Evolutionary conservation across 2,888 invertebrate genomes (phyloP).

Genomic region (Nebria brevicollis): DNA sequence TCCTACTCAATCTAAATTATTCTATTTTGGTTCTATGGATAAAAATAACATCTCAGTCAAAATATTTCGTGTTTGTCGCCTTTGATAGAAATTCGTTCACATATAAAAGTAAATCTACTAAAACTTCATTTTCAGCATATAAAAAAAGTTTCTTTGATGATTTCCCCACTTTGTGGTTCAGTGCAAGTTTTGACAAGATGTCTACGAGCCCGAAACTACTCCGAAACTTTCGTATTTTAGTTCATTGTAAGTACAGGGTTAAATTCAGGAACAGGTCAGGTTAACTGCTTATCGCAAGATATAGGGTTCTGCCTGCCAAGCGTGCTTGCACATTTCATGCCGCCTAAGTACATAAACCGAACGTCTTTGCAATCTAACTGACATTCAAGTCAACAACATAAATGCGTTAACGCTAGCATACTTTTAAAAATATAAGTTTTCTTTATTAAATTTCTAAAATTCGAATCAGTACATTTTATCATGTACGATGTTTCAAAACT

Average conservation of each 20-base stretch:
- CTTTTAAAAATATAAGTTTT: background rate
- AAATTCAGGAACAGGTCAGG: constrained; percentile 9
- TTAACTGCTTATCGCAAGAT: constrained; percentile 14
- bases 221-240: constrained; percentile 31
- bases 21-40: background rate
- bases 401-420: background rate
- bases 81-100: background rate
- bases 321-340: constrained; percentile 4
- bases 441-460: background rate
- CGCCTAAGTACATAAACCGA: constrained; percentile 12
- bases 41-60: background rate
- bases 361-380: constrained; percentile 12
- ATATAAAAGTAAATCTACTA: background rate
- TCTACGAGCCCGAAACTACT: constrained; percentile 24
- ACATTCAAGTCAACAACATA: background rate
- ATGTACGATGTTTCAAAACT: no score
- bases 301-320: constrained; percentile 10
- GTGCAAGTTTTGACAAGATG: constrained; percentile 14
- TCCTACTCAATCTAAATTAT: constrained; percentile 1
- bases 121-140: background rate
- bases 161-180: background rate
- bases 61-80: background rate
- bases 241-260: constrained; percentile 6
- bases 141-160: constrained; percentile 6
- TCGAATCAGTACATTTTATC: no score